These are phyloP conservation scores for Nebria salina DNA, from an alignment of 2,888 invertebrate species.

Conservation along the genomic window DNA sequence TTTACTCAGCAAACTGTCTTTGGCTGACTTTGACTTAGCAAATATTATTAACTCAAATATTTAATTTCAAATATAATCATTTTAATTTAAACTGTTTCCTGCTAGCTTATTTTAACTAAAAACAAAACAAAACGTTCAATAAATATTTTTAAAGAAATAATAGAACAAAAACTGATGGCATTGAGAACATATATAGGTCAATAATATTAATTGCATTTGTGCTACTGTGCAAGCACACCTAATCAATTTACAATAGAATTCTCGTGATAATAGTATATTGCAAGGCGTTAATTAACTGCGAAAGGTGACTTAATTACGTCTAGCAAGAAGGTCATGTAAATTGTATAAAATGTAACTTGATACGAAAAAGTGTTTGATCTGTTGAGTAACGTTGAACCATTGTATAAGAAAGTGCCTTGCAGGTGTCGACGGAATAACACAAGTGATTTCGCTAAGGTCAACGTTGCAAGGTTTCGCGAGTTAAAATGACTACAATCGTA, in stretches of 20 bases:
- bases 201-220: constrained; percentile 31
- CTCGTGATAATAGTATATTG: constrained; percentile 34
- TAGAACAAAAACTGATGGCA: too few species aligned
- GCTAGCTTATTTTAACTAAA: background rate
- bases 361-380: background rate
- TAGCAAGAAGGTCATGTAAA: constrained; percentile 37
- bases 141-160: too few species aligned
- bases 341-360: constrained; percentile 36
- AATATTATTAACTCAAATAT: background rate
- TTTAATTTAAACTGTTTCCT: background rate
- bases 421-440: constrained; percentile 10
- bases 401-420: constrained; percentile 5
- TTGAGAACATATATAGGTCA: constrained; percentile 16
- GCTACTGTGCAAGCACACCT: constrained; percentile 26
- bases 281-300: constrained; percentile 37
- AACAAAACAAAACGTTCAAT: background rate
- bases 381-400: background rate
- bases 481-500: background rate
- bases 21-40: background rate
- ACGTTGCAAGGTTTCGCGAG: background rate
- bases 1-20: constrained; percentile 9
- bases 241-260: constrained; percentile 31
- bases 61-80: background rate
- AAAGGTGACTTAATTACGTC: constrained; percentile 37
- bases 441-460: constrained; percentile 17